Evolutionary conservation across 2,113 vertebrate genomes (phyloP), one percentile per base, ranked within the genome.

Genomic region (Anser brachyrhynchus): DNA sequence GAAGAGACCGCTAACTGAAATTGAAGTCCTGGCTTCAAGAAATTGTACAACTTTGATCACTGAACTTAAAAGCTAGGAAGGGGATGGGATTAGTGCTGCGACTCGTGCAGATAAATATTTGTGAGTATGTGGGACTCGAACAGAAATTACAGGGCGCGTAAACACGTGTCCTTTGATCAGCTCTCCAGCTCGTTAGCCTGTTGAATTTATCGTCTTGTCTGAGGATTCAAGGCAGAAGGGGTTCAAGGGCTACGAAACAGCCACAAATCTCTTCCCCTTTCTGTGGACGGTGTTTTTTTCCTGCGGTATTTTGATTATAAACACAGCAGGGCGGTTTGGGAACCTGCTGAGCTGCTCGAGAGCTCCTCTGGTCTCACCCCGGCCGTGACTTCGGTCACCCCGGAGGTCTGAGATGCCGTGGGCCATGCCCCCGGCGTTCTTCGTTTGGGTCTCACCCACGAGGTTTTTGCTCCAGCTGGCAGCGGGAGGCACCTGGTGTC

Each of bases 381-480:
- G 20, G 6, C 71, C 11, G 0, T n/a, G 28, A 16, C 52, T 82
- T 39, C 25, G 3, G n/a, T 4, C 52, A 18, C 11, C 18, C 78
- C 11, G 1, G 9, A 2, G 43, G 23, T 17, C n/a, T 3, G 31
- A 9, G 74, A 2, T 25, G 75, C 62, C 41, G 23, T 7, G 43
- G 35, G 5, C 57, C 16, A 12, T 12, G 6, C 3, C 58, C 54
- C 17, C 55, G 18, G 31, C 10, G 55, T 57, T 33, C n/a, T 13
- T 11, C 12, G 0, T 2, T 14, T 26, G 4, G 55, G 58, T 39
- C 28, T 80, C 14, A 1, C 0, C 9, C 29, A 10, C 0, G 3
- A 29, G 22, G 13, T 13, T 1, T 31, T 61, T 22, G 58, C 58
- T 35, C 16, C 0, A 3, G n/a, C 2, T 49, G 46, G 20, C 46